Percentiles rank a stretch among this genome's conserved stretches.
Evolutionary conservation across 2,797 vertebrate genomes (phyloP).

Genomic region (Stomatorhinus walkeri): DNA sequence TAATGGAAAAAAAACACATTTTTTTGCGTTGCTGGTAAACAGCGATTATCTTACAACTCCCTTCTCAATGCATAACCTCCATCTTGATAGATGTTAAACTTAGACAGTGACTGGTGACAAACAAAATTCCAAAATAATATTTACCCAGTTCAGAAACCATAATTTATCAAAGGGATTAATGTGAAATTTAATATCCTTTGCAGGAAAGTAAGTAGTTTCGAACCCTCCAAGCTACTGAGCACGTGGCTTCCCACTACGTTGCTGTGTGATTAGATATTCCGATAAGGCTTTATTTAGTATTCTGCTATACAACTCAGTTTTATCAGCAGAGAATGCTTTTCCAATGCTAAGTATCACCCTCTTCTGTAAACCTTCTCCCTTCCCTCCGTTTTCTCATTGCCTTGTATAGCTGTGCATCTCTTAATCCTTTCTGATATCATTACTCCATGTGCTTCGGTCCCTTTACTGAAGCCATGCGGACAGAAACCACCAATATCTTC

Average conservation of each 20-base stretch:
- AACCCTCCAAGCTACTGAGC: conserved; percentile 18
- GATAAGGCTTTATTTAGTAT: conserved; percentile 27
- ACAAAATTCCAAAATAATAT: neutral
- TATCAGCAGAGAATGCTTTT: conserved; percentile 23
- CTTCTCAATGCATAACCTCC: neutral
- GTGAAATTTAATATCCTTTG: conserved; percentile 20
- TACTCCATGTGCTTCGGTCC: conserved; percentile 4
- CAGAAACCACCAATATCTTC: conserved; percentile 13
- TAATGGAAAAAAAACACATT: neutral
- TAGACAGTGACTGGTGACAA: neutral
- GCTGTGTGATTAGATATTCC: conserved; percentile 10
- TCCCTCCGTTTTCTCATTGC: conserved; percentile 19
- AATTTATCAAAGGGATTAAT: conserved; percentile 21
- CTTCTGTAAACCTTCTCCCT: neutral
- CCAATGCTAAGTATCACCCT: neutral
- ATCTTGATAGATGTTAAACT: neutral
- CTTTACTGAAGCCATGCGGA: conserved; percentile 3
- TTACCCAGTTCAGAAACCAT: conserved; percentile 9
- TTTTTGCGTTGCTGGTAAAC: conserved; percentile 5
- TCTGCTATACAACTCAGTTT: conserved; percentile 21
- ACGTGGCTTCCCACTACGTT: conserved; percentile 20
- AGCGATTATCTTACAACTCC: neutral
- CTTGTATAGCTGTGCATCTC: conserved; percentile 17
- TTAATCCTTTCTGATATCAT: conserved; percentile 28
- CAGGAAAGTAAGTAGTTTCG: conserved; percentile 21